These are phyloP conservation scores for Aricia artaxerxes DNA, from an alignment of 2,888 invertebrate species.

Conservation along the genomic window DNA sequence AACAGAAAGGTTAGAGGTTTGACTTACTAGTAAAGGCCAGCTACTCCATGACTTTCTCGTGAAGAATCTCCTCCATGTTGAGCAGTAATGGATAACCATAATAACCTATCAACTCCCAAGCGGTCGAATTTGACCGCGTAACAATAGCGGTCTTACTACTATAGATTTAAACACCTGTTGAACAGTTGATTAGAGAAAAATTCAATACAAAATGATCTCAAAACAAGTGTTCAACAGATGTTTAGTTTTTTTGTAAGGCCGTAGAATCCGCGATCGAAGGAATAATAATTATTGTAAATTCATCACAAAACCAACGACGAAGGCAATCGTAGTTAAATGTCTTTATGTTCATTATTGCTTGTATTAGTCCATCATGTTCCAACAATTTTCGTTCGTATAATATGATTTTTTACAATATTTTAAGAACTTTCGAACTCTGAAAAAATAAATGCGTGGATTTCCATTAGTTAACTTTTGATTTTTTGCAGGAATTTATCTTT, in stretches of 20 bases:
- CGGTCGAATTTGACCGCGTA: neutral
- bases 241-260: too few species aligned
- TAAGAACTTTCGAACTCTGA: neutral
- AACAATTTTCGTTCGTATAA: neutral
- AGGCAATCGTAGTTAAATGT: neutral
- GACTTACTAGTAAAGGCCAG: neutral
- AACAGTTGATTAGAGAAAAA: too few species aligned
- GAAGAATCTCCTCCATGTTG: too few species aligned
- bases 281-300: too few species aligned
- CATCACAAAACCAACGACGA: neutral
- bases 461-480: neutral
- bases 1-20: neutral
- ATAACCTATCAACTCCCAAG: too few species aligned
- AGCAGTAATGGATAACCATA: too few species aligned
- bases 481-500: neutral
- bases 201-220: too few species aligned
- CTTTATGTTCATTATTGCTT: neutral
- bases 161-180: too few species aligned
- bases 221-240: too few species aligned
- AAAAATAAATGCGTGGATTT: neutral
- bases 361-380: neutral
- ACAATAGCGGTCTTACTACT: neutral
- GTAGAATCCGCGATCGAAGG: too few species aligned
- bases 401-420: neutral
- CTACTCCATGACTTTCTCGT: neutral